Conservation (phyloP, 2,888 invertebrate genomes). For the Lithosia quadra region DNA sequence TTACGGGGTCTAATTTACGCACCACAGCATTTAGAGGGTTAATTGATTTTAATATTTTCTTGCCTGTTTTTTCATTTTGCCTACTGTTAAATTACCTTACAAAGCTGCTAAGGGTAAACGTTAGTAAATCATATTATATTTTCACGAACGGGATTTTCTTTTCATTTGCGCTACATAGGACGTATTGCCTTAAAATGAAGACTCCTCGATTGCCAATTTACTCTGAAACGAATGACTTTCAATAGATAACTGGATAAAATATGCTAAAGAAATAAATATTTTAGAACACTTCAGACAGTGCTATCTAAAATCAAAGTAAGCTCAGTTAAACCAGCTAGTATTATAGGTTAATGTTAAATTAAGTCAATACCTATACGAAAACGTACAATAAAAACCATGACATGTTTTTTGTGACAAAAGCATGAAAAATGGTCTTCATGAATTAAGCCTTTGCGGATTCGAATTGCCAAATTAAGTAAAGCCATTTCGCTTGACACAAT, state of each 20-base stretch:
- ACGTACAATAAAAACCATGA: not conserved
- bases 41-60: conserved; percentile 37
- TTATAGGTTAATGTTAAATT: not conserved
- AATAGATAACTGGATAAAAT: too few relatives aligned
- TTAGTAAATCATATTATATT: not conserved
- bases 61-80: conserved; percentile 1
- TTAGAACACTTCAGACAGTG: too few relatives aligned
- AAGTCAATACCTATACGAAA: not conserved
- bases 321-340: too few relatives aligned
- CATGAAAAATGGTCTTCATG: not conserved
- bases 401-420: not conserved
- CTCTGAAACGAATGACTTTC: not conserved
- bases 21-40: conserved; percentile 22
- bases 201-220: not conserved
- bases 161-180: not conserved
- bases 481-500: not conserved
- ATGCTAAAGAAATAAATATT: too few relatives aligned
- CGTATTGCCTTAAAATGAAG: not conserved
- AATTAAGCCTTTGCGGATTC: not conserved
- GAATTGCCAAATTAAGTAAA: not conserved
- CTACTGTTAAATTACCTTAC: too few relatives aligned
- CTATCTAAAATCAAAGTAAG: too few relatives aligned
- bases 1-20: conserved; percentile 23
- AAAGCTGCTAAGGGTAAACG: too few relatives aligned
- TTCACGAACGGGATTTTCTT: not conserved